A percentile compares a stretch with the other conserved stretches of the same genome.
Evolutionary conservation across 2,888 invertebrate species (phyloP).

Genomic region (Cosmopolites sordidus): DNA sequence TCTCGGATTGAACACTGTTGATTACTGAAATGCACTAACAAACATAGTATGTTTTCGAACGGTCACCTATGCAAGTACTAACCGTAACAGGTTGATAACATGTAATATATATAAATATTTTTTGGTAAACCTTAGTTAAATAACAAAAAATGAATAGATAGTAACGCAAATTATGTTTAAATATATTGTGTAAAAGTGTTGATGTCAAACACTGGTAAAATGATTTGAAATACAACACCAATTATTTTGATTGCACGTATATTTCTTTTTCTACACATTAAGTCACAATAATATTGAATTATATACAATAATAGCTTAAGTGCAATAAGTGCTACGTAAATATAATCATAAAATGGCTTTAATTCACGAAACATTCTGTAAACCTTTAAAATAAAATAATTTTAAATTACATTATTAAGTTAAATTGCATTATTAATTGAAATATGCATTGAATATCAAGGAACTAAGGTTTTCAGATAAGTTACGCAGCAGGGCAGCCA

Average conservation of each 20-base stretch:
- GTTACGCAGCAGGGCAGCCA: slow-evolving; percentile 2
- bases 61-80: too few relatives aligned
- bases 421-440: slow-evolving; percentile 1
- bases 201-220: too few relatives aligned
- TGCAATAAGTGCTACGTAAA: slow-evolving; percentile 9
- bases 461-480: slow-evolving; percentile 9
- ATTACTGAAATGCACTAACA: too few relatives aligned
- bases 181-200: too few relatives aligned
- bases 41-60: too few relatives aligned
- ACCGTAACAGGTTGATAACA: too few relatives aligned
- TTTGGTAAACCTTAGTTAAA: too few relatives aligned
- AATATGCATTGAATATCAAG: neutral
- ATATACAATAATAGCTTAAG: slow-evolving; percentile 18
- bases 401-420: neutral
- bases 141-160: too few relatives aligned
- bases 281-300: slow-evolving; percentile 9
- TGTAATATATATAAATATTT: too few relatives aligned
- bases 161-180: too few relatives aligned
- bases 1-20: too few relatives aligned
- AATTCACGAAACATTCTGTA: slow-evolving; percentile 7
- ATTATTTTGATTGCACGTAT: slow-evolving; percentile 15
- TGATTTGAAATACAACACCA: too few relatives aligned
- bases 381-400: neutral
- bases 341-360: neutral
- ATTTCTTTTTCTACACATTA: slow-evolving; percentile 16